phyloP scores from a whole-genome alignment of 1,140 invertebrate species.

The Sipha flava region DNA sequence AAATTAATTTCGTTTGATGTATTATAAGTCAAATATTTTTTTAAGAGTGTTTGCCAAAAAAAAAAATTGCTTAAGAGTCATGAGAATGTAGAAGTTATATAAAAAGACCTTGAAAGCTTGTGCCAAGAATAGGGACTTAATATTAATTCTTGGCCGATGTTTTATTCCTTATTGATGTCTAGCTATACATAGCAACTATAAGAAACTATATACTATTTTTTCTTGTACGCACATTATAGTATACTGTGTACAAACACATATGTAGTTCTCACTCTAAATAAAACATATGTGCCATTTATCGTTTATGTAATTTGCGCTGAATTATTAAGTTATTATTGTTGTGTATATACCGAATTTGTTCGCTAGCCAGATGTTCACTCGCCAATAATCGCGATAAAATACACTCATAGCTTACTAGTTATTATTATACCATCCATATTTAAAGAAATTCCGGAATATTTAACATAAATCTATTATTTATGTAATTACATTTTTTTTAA shows the following conservation, averaged over 20 bases:
- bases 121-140: neutral
- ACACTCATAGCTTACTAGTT: neutral
- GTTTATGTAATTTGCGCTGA: neutral
- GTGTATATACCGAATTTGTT: neutral
- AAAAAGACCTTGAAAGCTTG: neutral
- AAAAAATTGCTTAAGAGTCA: neutral
- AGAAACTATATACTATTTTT: too few relatives aligned
- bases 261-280: neutral
- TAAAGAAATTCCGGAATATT: neutral
- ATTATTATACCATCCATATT: neutral
- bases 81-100: neutral
- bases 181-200: neutral
- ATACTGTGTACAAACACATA: too few relatives aligned
- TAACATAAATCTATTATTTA: neutral
- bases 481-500: neutral
- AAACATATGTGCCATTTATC: neutral
- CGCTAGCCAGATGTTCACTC: neutral
- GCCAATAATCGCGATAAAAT: neutral
- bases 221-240: too few relatives aligned
- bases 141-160: neutral
- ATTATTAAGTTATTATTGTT: neutral
- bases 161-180: neutral
- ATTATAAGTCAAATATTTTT: neutral
- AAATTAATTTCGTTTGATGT: neutral
- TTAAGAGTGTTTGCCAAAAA: neutral